Evolutionary conservation across 2,113 vertebrate genomes (phyloP).

Genomic region (Pedetes capensis): DNA sequence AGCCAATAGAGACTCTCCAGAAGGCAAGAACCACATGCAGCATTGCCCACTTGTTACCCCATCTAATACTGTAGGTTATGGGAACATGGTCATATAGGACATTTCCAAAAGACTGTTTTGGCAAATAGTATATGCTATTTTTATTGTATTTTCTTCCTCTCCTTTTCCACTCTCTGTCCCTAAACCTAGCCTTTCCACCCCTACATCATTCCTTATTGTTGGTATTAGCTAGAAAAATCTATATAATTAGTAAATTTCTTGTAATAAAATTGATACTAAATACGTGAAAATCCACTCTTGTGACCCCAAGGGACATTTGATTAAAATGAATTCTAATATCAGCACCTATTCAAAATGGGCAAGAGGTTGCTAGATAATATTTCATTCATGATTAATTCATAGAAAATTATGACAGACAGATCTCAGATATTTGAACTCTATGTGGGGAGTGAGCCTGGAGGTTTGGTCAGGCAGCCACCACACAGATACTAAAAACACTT

Average conservation of each 20-base stretch:
- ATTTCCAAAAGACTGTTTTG: background rate
- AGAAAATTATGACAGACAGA: background rate
- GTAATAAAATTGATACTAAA: background rate
- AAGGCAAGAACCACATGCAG: background rate
- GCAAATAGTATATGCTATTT: background rate
- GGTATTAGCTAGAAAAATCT: background rate
- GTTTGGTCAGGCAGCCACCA: too few relatives aligned
- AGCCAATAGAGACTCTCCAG: background rate
- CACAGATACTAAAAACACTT: too few relatives aligned
- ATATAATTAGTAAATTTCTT: background rate
- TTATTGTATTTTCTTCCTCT: background rate
- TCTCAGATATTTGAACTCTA: background rate
- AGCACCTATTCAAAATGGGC: background rate
- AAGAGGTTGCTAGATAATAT: background rate
- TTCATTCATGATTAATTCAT: conserved; percentile 3
- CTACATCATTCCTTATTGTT: background rate
- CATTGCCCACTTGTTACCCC: background rate
- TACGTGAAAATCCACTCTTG: conserved; percentile 21
- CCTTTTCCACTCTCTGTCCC: background rate
- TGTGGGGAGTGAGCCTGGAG: too few relatives aligned
- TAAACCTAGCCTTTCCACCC: background rate
- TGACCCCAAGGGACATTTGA: background rate
- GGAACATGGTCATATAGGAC: too few relatives aligned
- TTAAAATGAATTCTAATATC: background rate
- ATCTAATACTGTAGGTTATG: background rate